Percentiles rank a stretch among this genome's conserved stretches.
Conservation (phyloP, 2,797 vertebrate genomes). For the Sebastes dallii region DNA sequence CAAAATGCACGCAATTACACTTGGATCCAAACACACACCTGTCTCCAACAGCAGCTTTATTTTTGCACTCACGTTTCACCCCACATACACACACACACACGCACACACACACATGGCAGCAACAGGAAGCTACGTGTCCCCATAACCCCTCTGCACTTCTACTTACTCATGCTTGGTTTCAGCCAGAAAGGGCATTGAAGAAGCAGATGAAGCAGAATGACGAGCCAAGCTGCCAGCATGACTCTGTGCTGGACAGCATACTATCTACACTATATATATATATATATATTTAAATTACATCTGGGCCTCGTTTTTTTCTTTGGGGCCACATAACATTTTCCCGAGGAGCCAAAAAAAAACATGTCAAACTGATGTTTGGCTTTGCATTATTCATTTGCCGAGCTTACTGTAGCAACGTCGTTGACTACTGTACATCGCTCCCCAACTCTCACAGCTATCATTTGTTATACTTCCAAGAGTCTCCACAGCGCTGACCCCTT, state of each 20-base stretch:
- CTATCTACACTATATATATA: neutral
- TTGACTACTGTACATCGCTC: neutral
- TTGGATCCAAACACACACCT: constrained; percentile 41
- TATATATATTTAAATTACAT: neutral
- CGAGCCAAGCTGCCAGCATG: constrained; percentile 25
- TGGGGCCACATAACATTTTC: neutral
- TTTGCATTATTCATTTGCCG: constrained; percentile 19
- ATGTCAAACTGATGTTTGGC: constrained; percentile 1
- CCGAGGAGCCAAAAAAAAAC: neutral
- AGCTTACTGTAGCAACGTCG: neutral
- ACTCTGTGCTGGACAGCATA: neutral
- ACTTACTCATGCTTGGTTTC: constrained; percentile 61
- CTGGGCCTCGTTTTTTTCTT: neutral
- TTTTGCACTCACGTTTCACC: neutral
- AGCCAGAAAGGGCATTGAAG: constrained; percentile 42
- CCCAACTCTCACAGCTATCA: constrained; percentile 6
- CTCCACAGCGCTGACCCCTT: neutral
- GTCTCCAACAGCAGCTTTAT: constrained; percentile 12
- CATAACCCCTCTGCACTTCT: constrained; percentile 36
- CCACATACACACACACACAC: neutral
- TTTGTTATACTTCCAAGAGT: constrained; percentile 16
- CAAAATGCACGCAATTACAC: constrained; percentile 31
- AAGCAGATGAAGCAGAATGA: constrained; percentile 59
- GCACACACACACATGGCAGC: neutral
- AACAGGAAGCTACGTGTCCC: constrained; percentile 55